Base-by-base conservation (phyloP, 2,888 invertebrate species). In the Andrena haemorrhoa region DNA sequence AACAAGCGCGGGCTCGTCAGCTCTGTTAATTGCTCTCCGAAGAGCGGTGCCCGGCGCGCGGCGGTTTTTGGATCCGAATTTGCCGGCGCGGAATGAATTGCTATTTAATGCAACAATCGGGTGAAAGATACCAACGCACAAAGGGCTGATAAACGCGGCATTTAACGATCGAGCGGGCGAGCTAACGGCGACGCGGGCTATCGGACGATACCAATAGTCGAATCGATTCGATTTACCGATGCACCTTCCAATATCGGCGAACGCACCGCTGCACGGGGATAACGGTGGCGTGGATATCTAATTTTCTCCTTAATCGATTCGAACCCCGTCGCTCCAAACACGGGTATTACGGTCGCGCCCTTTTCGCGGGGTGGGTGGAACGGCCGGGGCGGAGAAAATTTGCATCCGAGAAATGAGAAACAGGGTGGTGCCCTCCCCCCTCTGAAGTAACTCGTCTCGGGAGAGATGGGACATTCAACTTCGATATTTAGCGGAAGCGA, bases 281-380 rank as follows among this genome's bases (percentile, higher is more conserved):
- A 66, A 61, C 70, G 56, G 35, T 69, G 31, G 12, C 66, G 47
- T 49, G 74, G 71, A 73, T 41, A 41, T 83, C 78, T 79, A 64
- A 83, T 69, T 69, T 79, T 73, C 83, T 68, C 66, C 70, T 71
- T 74, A 78, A 83, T 71, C 68, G 83, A 70, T 78, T 58, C 47
- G 23, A 12, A 58, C 33, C 35, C 69, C 56, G 20, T 65, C 58
- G 56, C 53, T 29, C 23, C 29, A 66, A 51, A 31, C 47, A n/a
- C 66, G 51, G 31, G 51, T 29, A 26, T 29, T 29, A 66, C 49
- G 16, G 20, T 47, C 47, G 51, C 23, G 51, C 66, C 31, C 66
- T 63, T 23, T 20, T 5, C 56, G 3, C 56, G 10, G 23, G 23
- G 23, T 8, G 10, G 56, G 8, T 4, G 23, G 23, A 16, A 41